Evolutionary conservation across 1,140 invertebrate species (phyloP), one percentile per base, ranked within the genome.

Genomic region (Temnothorax curvispinosus): DNA sequence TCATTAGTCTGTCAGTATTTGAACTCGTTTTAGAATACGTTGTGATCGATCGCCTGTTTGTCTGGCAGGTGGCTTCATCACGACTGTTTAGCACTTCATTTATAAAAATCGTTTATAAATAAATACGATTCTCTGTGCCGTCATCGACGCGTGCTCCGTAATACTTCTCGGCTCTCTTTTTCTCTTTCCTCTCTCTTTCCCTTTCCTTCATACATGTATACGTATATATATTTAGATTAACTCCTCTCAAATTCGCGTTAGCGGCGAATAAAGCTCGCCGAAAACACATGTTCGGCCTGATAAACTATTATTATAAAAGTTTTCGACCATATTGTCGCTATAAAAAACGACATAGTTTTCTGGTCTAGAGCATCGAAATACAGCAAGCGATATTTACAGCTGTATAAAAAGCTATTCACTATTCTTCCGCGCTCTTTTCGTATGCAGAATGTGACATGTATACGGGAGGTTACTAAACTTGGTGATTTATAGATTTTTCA

Each of bases 71-170:
- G 58, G 50, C 67, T 64, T 80, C 89, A 69, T 88, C 78, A n/a
- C 27, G n/a, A 44, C 50, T 84, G 56, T 90, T 90, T 91, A 90
- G 50, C 78, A 85, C 54, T 69, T 91, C 84, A 75, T 91, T 88
- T 90, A 90, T 80, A 87, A 91, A 88, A 91, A 87, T 71, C 47
- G 71, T 74, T 27, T 90, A 78, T 87, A 91, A 91, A 91, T 91
- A 91, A 90, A 76, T 85, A 35, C 32, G 11, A 62, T 50, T 78
- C 44, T 60, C 27, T 50, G 65, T 50, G 6, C 13, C 5, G 41
- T 44, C 65, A 27, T 50, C 65, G 41, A 15, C 41, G 44, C 65
- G 11, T 50, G 41, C 13, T 21, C 11, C 38, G 64, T 13, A 67
- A 67, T 67, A 32, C 13, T 27, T 6, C 21, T 47, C 13, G 13